Percentiles rank a stretch among this genome's conserved stretches.
phyloP scores from a whole-genome alignment of 2,888 invertebrate genomes.

The Xestia xanthographa region DNA sequence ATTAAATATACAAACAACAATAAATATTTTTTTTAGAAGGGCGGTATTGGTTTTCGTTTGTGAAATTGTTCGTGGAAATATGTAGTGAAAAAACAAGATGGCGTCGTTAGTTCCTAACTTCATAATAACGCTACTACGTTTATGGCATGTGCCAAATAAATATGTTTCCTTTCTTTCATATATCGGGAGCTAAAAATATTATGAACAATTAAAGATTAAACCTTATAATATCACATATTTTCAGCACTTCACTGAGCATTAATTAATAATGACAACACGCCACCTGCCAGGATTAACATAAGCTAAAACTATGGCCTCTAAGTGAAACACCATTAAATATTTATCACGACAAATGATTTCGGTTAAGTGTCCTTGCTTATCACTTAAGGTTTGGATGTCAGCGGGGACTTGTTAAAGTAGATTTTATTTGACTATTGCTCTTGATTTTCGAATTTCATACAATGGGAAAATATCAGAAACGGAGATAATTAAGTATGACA shows the following conservation, averaged over 20 bases:
- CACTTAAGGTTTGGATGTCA: neutral
- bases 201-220: neutral
- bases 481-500: no score
- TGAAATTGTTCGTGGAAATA: neutral
- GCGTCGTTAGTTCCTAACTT: neutral
- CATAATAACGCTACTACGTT: neutral
- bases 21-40: neutral
- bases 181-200: no score
- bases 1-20: neutral
- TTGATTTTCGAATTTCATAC: neutral
- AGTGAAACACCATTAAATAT: conserved; percentile 31
- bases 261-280: neutral
- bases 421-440: neutral
- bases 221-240: neutral
- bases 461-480: neutral
- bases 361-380: conserved; percentile 8
- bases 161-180: no score
- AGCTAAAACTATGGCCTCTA: conserved; percentile 2
- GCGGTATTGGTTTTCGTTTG: neutral
- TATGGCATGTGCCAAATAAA: no score
- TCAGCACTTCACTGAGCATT: neutral
- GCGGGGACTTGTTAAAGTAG: neutral
- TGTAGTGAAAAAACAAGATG: neutral
- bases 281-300: conserved; percentile 2
- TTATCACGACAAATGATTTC: conserved; percentile 10